A percentile compares a stretch with the other conserved stretches of the same genome.
phyloP scores from a whole-genome alignment of 1,140 invertebrate species.

The Nixonia krombeini region DNA sequence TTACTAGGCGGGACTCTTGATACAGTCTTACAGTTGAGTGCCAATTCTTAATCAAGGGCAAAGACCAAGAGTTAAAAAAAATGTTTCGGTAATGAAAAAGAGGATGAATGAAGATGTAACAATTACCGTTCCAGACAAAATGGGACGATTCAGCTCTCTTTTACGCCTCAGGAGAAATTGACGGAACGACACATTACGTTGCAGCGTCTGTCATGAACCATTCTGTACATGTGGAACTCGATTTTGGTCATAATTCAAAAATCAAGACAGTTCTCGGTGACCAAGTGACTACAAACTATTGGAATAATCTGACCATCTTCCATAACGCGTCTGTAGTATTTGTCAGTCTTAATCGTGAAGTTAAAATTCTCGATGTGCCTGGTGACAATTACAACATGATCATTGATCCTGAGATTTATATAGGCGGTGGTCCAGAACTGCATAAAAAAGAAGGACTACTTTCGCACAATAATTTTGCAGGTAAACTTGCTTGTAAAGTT shows the following conservation, averaged over 20 bases:
- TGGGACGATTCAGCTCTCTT: constrained; percentile 90
- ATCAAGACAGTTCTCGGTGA: constrained; percentile 79
- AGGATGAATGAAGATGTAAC: too few relatives aligned
- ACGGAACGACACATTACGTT: constrained; percentile 84
- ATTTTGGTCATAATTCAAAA: constrained; percentile 83
- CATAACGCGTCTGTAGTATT: constrained; percentile 81
- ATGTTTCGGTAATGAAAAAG: too few relatives aligned
- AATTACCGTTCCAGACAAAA: constrained; percentile 74
- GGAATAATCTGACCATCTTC: constrained; percentile 92
- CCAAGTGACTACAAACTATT: constrained; percentile 80
- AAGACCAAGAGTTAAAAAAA: too few relatives aligned
- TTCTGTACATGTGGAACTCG: constrained; percentile 84
- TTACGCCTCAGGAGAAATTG: constrained; percentile 89
- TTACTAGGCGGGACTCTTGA: too few relatives aligned
- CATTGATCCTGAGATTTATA: constrained; percentile 94
- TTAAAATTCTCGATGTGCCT: constrained; percentile 78
- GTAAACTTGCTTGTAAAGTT: constrained; percentile 34
- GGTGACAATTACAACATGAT: constrained; percentile 84
- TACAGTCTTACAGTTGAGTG: too few relatives aligned
- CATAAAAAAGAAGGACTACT: constrained; percentile 82
- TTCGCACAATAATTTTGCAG: constrained; percentile 81
- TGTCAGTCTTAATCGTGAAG: constrained; percentile 82
- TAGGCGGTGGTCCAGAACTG: constrained; percentile 86
- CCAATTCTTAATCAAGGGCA: too few relatives aligned
- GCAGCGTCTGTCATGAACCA: constrained; percentile 85